Conservation (phyloP, 2,888 invertebrate species). For the Hedya salicella region DNA sequence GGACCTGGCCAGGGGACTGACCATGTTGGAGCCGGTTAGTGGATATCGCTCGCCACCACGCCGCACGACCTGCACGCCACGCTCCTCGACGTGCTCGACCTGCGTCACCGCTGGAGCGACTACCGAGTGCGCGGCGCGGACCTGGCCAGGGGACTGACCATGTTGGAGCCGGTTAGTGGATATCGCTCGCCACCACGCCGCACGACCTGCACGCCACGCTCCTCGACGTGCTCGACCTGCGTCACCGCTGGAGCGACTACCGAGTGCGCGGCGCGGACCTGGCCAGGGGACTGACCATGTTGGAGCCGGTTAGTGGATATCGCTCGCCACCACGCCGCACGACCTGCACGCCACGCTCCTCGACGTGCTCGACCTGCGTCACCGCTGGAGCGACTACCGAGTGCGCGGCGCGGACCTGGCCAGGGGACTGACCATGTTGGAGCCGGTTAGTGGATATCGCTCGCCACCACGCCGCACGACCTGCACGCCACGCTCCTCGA, state of each 20-base stretch:
- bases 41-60: conserved; percentile 88
- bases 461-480: conserved; percentile 94
- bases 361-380: conserved; percentile 85
- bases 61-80: conserved; percentile 96
- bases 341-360: conserved; percentile 93
- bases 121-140: conserved; percentile 76
- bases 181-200: conserved; percentile 90
- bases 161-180: conserved; percentile 87
- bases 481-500: conserved; percentile 92
- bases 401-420: conserved; percentile 77
- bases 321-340: conserved; percentile 91
- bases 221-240: conserved; percentile 86
- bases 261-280: conserved; percentile 75
- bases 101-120: conserved; percentile 63
- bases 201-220: conserved; percentile 95
- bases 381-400: conserved; percentile 62
- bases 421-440: conserved; percentile 86
- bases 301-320: conserved; percentile 86
- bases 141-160: conserved; percentile 83
- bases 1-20: conserved; percentile 83
- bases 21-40: conserved; percentile 86
- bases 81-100: conserved; percentile 87
- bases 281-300: conserved; percentile 85
- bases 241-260: conserved; percentile 61
- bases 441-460: conserved; percentile 86